phyloP scores from a whole-genome alignment of 2,797 vertebrate species.

The Hydrolagus colliei region DNA sequence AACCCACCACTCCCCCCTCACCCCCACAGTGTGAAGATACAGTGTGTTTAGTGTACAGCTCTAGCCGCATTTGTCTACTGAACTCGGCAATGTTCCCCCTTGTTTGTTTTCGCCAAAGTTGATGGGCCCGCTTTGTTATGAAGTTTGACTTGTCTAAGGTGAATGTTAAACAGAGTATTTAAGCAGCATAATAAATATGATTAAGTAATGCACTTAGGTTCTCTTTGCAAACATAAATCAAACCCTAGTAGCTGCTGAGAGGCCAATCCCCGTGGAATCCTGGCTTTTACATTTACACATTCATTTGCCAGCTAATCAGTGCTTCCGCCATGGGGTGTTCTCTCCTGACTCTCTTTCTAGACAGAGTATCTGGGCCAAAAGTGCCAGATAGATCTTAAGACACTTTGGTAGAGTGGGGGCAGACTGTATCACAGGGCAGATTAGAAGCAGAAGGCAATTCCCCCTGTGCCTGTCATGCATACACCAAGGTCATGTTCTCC shows the following conservation, averaged over 20 bases:
- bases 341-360: background rate
- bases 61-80: no score
- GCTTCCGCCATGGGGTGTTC: conserved; percentile 3
- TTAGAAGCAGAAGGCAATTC: background rate
- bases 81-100: no score
- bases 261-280: background rate
- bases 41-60: background rate
- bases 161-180: conserved; percentile 25
- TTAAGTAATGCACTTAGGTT: conserved; percentile 25
- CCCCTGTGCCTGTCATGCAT: background rate
- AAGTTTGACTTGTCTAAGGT: conserved; percentile 10
- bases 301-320: conserved; percentile 16
- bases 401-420: background rate
- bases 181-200: conserved; percentile 27
- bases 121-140: conserved; percentile 4
- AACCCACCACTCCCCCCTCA: no score
- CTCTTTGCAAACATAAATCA: conserved; percentile 27
- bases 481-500: conserved; percentile 11
- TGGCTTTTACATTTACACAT: background rate
- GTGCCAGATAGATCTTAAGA: background rate
- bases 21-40: background rate
- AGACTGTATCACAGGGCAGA: background rate
- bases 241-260: background rate
- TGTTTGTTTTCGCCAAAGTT: background rate
- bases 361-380: conserved; percentile 25